Conservation (phyloP, 2,888 invertebrate species). For the Dasysyrphus albostriatus region DNA sequence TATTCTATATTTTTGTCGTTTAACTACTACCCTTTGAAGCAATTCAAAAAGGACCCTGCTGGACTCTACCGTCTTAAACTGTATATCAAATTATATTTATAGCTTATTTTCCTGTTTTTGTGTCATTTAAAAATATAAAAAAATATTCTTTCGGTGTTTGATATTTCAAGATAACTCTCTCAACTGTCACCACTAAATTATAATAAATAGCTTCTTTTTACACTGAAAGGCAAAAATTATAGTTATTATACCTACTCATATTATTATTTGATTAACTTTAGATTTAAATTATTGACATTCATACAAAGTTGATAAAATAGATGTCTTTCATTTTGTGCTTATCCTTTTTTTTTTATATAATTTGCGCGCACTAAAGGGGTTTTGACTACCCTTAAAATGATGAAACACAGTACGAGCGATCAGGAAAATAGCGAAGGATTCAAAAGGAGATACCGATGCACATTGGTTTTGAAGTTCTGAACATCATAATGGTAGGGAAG, state of each 20-base stretch:
- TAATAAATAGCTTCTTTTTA: neutral
- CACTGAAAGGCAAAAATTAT: neutral
- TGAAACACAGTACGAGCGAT: too few relatives aligned
- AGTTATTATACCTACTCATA: neutral
- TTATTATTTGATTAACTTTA: neutral
- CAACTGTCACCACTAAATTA: neutral
- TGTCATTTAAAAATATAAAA: neutral
- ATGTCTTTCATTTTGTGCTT: neutral
- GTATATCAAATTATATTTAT: conserved; percentile 3
- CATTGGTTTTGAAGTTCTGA: too few relatives aligned
- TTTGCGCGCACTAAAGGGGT: too few relatives aligned
- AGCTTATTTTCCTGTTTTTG: neutral
- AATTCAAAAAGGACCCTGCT: conserved; percentile 3
- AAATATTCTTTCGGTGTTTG: neutral
- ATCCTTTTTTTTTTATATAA: too few relatives aligned
- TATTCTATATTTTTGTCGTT: neutral
- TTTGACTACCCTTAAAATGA: too few relatives aligned
- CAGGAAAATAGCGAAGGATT: too few relatives aligned
- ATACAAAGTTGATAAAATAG: neutral
- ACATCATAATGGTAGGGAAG: too few relatives aligned
- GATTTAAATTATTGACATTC: neutral
- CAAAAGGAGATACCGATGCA: too few relatives aligned
- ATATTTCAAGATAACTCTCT: neutral
- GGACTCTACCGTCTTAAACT: neutral
- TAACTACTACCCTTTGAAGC: neutral